Evolutionary conservation across 2,113 vertebrate species (phyloP), one percentile per base, ranked within the genome.

Genomic region (Collichthys lucidus): DNA sequence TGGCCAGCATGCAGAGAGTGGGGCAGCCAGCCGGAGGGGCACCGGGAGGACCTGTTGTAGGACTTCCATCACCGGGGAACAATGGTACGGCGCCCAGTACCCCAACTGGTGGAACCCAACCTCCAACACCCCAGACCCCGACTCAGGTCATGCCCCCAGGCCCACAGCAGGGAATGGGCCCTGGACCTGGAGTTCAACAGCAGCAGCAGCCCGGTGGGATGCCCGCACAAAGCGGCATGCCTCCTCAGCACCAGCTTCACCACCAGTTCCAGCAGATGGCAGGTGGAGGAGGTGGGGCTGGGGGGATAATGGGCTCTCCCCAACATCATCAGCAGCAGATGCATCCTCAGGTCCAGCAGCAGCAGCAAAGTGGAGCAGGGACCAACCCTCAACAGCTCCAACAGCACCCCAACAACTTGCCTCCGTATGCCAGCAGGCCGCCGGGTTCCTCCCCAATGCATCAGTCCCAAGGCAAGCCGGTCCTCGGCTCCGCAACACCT

Each of bases 1-100:
- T 99, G 98, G 98, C 98, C 5, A 98, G 96, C 64, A 99, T 99
- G 98, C 98, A 99, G 93, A 93, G 97, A 69, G 96, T 94, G 0
- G 97, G 97, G 0, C 96, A 97, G 83, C 94, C 95, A 0, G 95
- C 95, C 1, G 88, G 86, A 98, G 90, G 91, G 2, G 85, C 88
- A 11, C 91, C 92, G 0, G 92, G 93, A 29, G 93, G 91, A 31
- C 85, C 92, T 3, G 73, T 78, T 2, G 92, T 92, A 47, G 96
- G 97, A 6, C 95, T 99, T 66, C 97, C 97, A 0, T 99, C 98
- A 0, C 98, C 98, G 0, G 94, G 95, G 10, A 91, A 91, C 79
- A 93, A 91, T 10, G 86, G 90, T 4, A 82, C 94, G 0, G 97
- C 96, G 0, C 97, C 97, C 0, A 96, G 96, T 80, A 98, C 97